Base-by-base conservation (phyloP, 1,140 invertebrate species). In the Linepithema humile region DNA sequence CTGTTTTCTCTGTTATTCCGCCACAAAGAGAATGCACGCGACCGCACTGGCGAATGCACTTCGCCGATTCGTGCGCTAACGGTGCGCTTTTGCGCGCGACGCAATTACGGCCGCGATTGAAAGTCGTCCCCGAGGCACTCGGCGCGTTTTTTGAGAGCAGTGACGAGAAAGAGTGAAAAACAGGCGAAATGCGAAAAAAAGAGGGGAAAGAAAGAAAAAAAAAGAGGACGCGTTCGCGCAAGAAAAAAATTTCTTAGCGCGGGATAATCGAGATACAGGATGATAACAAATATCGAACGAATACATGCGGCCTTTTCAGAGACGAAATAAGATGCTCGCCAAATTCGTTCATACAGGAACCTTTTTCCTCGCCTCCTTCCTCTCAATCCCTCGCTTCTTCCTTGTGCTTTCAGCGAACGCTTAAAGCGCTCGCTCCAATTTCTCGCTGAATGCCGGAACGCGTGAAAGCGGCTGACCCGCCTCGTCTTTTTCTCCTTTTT, bases 391-490 rank as follows among this genome's bases (percentile, higher is more conserved):
- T 38, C 12, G 9, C 45, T 32, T 10, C 23, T 1, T 59, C 35
- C 48, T 80, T 57, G 12, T 35, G 26, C 23, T 90, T 90, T 90
- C 88, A 90, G 84, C 80, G 86, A 87, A 62, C 65, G n/a, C 70
- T 89, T 87, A 87, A 88, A 90, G 85, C 74, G 85, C 88, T 87
- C 82, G 86, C 53, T 82, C 89, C 75, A 90, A 90, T 90, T 90
- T 90, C 86, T 35, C 40, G 45, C 26, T 89, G 88, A 90, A 88
- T 85, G 73, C 78, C 72, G 65, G 70, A 9, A 82, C 72, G 82
- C 70, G 82, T 90, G 86, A 90, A 90, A 90, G 86, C 84, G 78
- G 55, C 73, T 64, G 88, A 90, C 89, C 85, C 57, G 87, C 57
- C 86, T 77, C 77, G 62, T 73, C 53, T 88, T 80, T 67, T 85